These are phyloP conservation scores for Cheirogaleus major DNA, from an alignment of 2,797 vertebrate species.

Conservation along the genomic window DNA sequence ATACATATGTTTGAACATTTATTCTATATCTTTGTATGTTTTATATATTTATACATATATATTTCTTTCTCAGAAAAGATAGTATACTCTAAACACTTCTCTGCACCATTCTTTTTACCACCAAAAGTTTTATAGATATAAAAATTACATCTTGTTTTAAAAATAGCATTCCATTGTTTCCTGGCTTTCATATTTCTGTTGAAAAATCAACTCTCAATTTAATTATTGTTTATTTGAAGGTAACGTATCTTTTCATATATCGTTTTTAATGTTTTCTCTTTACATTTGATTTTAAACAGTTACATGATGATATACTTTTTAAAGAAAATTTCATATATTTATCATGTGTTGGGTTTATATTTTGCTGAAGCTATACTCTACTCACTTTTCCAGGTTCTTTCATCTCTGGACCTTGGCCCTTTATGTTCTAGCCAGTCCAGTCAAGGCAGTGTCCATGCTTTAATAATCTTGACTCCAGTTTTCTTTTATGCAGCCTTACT, in stretches of 20 bases:
- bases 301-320: not conserved
- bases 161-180: not conserved
- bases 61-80: slow-evolving; percentile 6
- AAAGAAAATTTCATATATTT: not conserved
- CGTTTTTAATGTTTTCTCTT: not conserved
- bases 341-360: not conserved
- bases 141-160: not conserved
- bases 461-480: not conserved
- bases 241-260: not conserved
- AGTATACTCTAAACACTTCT: not conserved
- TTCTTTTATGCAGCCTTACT: not conserved
- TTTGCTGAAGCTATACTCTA: not conserved
- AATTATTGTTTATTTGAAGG: not conserved
- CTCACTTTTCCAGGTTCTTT: not conserved
- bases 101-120: not conserved
- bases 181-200: not conserved
- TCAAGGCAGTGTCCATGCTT: not conserved
- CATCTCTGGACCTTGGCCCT: not conserved
- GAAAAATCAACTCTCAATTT: not conserved
- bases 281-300: not conserved
- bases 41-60: not conserved
- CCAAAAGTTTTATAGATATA: not conserved
- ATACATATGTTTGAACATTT: not conserved
- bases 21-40: not conserved
- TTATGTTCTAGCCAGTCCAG: not conserved